Evolutionary conservation across 2,888 invertebrate genomes (phyloP).

Genomic region (Anticlea derivata): DNA sequence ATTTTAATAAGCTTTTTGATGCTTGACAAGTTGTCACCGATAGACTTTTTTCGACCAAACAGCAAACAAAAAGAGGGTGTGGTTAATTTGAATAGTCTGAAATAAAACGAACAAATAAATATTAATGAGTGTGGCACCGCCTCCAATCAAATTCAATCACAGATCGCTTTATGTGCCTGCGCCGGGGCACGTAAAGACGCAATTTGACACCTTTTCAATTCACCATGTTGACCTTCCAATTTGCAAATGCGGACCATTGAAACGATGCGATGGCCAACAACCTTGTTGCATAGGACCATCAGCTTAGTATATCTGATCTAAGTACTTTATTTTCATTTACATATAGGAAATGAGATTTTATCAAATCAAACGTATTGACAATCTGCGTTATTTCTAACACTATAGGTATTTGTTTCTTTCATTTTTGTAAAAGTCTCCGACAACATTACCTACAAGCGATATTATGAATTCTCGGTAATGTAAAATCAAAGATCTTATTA

Average conservation of each 20-base stretch:
- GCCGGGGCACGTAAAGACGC: conserved; percentile 41
- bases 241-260: conserved; percentile 23
- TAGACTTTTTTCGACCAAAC: conserved; percentile 9
- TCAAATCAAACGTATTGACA: too few relatives aligned
- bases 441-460: background rate
- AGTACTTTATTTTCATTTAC: too few relatives aligned
- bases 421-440: too few relatives aligned
- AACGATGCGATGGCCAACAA: conserved; percentile 11
- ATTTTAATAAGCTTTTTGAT: background rate
- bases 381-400: too few relatives aligned
- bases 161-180: conserved; percentile 40
- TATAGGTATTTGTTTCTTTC: too few relatives aligned
- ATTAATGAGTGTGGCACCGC: conserved; percentile 47
- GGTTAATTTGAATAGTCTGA: conserved; percentile 35
- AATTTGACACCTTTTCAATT: conserved; percentile 46
- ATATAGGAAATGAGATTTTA: too few relatives aligned
- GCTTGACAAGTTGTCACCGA: background rate
- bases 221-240: conserved; percentile 43
- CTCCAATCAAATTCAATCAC: conserved; percentile 59
- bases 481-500: conserved; percentile 5
- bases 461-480: conserved; percentile 12
- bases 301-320: too few relatives aligned
- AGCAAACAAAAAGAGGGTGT: conserved; percentile 38
- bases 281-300: too few relatives aligned
- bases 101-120: conserved; percentile 47